These are phyloP conservation scores for Cinclus cinclus DNA, from an alignment of 2,113 vertebrate genomes.

Conservation along the genomic window DNA sequence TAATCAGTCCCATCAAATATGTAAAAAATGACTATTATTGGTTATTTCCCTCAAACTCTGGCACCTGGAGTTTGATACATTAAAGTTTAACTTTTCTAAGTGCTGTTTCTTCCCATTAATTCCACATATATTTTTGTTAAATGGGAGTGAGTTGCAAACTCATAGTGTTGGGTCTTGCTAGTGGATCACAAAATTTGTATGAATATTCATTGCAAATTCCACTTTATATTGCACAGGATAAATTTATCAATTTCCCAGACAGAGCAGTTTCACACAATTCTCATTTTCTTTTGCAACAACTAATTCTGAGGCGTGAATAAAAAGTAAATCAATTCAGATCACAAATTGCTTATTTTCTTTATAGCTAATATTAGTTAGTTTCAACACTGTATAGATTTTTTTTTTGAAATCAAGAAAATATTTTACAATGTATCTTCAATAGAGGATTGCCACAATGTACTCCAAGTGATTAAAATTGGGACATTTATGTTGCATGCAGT, in stretches of 20 bases:
- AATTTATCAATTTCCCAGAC: constrained; percentile 69
- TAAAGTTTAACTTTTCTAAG: constrained; percentile 80
- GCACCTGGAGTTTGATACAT: constrained; percentile 84
- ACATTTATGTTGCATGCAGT: not conserved
- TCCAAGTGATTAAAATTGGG: constrained; percentile 36
- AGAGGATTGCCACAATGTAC: not conserved
- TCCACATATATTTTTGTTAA: constrained; percentile 68
- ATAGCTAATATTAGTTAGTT: constrained; percentile 60
- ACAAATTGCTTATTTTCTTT: constrained; percentile 62
- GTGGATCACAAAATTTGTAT: constrained; percentile 68
- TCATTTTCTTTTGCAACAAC: constrained; percentile 64
- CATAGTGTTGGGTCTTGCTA: constrained; percentile 73
- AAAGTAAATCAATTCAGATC: constrained; percentile 59
- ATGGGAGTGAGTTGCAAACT: constrained; percentile 58
- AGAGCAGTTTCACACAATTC: constrained; percentile 40
- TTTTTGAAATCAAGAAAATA: constrained; percentile 17
- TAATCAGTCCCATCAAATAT: constrained; percentile 89
- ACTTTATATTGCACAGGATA: constrained; percentile 59
- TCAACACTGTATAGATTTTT: constrained; percentile 35
- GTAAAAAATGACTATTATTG: constrained; percentile 87
- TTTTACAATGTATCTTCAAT: constrained; percentile 20
- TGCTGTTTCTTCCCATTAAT: constrained; percentile 73
- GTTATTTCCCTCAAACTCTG: constrained; percentile 82
- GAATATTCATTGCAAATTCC: constrained; percentile 77
- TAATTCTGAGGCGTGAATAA: constrained; percentile 54